Percentiles rank a stretch among this genome's conserved stretches.
Conservation (phyloP, 2,888 invertebrate genomes). For the Brachypterus glaber region DNA sequence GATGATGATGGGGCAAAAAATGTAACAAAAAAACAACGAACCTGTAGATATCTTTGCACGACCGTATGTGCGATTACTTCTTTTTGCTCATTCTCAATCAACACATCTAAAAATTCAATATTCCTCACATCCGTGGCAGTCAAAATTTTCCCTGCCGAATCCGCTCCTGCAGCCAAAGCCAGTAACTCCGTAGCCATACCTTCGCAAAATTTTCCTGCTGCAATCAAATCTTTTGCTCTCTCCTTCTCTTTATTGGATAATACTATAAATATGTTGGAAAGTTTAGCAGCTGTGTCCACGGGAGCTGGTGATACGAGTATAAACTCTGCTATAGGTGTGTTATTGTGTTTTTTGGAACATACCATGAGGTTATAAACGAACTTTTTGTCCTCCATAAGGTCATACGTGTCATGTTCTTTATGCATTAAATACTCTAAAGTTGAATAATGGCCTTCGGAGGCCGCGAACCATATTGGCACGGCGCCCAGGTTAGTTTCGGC, state of each 20-base stretch:
- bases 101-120: slow-evolving; percentile 88
- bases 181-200: slow-evolving; percentile 94
- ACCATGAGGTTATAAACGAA: slow-evolving; percentile 98
- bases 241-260: slow-evolving; percentile 95
- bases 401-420: slow-evolving; percentile 95
- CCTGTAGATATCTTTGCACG: slow-evolving; percentile 92
- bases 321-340: slow-evolving; percentile 95
- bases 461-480: slow-evolving; percentile 96
- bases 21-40: too few relatives aligned
- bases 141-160: slow-evolving; percentile 88
- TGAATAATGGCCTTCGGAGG: slow-evolving; percentile 94
- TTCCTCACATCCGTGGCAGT: slow-evolving; percentile 92
- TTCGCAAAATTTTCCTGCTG: slow-evolving; percentile 94
- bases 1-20: too few relatives aligned
- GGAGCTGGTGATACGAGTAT: slow-evolving; percentile 98
- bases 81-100: slow-evolving; percentile 98
- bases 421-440: slow-evolving; percentile 92
- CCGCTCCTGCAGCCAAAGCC: slow-evolving; percentile 86
- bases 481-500: slow-evolving; percentile 93
- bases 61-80: slow-evolving; percentile 96
- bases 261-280: slow-evolving; percentile 83
- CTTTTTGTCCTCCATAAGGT: slow-evolving; percentile 94
- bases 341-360: slow-evolving; percentile 90
- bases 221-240: slow-evolving; percentile 90
- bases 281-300: slow-evolving; percentile 95